Evolutionary conservation across 2,797 vertebrate species (phyloP).

Genomic region (Myotis myotis): DNA sequence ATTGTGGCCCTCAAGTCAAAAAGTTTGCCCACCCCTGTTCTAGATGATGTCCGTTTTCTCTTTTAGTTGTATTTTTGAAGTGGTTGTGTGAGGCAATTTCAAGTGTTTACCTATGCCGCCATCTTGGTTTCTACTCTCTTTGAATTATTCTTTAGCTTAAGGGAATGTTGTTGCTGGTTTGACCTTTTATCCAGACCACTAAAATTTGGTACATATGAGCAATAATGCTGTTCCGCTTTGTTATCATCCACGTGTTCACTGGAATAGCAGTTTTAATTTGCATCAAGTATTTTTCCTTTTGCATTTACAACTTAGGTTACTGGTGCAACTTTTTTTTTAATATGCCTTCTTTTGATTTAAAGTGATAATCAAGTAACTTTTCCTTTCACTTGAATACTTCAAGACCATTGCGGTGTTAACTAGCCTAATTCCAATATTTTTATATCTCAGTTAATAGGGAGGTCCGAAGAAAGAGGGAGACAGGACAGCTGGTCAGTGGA

Average conservation of each 20-base stretch:
- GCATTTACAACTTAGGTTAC: neutral
- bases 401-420: neutral
- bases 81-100: no score
- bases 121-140: neutral
- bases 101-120: no score
- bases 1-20: no score
- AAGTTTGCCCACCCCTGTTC: no score
- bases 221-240: neutral
- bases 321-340: neutral
- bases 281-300: neutral
- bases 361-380: neutral
- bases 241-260: neutral
- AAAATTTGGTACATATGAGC: neutral
- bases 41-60: no score
- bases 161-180: neutral
- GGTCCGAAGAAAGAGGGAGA: neutral
- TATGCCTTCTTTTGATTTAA: neutral
- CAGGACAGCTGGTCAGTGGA: neutral
- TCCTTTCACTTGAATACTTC: neutral
- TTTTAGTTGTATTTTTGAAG: no score
- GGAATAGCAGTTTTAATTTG: neutral
- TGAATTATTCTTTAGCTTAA: neutral
- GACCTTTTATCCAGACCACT: neutral
- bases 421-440: neutral
- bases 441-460: neutral